These are phyloP conservation scores for Crotalus viridis DNA, from an alignment of 2,113 vertebrate species.

Conservation along the genomic window DNA sequence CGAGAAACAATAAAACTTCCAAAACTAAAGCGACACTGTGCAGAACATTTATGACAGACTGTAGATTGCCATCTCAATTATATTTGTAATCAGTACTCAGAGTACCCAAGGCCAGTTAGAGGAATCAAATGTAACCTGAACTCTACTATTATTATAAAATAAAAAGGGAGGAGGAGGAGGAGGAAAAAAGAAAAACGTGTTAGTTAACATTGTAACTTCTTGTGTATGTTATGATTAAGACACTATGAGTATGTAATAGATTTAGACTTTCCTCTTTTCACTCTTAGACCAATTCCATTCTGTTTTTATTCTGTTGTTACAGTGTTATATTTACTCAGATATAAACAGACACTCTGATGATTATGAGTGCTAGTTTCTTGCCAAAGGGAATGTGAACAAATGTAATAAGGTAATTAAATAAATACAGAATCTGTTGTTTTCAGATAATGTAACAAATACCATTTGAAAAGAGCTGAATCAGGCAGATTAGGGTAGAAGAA, in stretches of 20 bases:
- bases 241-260: not conserved
- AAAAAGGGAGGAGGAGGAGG: not conserved
- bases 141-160: not conserved
- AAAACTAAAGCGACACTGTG: conserved; percentile 8
- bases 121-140: too few species aligned
- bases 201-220: not conserved
- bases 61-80: not conserved
- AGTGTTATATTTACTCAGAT: not conserved
- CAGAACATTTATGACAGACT: too few species aligned
- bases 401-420: not conserved
- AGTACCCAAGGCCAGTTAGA: not conserved
- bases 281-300: not conserved
- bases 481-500: not conserved
- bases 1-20: not conserved
- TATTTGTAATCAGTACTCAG: not conserved
- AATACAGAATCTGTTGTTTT: not conserved
- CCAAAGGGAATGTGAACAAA: not conserved
- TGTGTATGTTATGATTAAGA: not conserved
- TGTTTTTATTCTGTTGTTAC: not conserved
- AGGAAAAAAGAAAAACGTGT: not conserved
- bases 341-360: not conserved
- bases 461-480: not conserved
- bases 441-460: not conserved
- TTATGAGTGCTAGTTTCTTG: not conserved
- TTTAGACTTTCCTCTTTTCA: not conserved